A percentile compares a stretch with the other conserved stretches of the same genome.
Evolutionary conservation across 2,797 vertebrate species (phyloP).

Genomic region (Coreius guichenoti): DNA sequence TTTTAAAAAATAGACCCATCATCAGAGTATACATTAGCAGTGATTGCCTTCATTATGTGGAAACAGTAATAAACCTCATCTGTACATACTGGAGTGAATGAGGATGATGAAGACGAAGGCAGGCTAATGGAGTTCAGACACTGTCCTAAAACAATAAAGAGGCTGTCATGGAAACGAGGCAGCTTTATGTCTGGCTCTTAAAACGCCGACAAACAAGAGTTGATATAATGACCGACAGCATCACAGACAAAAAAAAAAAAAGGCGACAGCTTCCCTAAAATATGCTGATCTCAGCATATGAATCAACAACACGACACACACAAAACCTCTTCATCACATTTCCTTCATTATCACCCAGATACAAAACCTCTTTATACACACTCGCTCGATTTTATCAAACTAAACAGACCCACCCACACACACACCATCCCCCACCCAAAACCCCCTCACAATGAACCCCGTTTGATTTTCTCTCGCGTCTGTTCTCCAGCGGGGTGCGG

Average conservation of each 20-base stretch:
- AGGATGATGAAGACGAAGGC: not conserved
- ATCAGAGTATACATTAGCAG: conserved; percentile 65
- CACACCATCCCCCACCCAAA: not conserved
- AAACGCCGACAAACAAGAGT: not conserved
- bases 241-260: not conserved
- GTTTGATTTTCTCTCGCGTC: not conserved
- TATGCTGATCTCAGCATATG: conserved; percentile 28
- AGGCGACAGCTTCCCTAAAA: not conserved
- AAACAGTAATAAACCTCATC: not conserved
- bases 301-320: not conserved
- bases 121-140: conserved; percentile 48
- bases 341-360: not conserved
- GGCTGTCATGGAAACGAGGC: conserved; percentile 67
- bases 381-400: not conserved
- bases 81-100: conserved; percentile 29
- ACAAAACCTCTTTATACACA: conserved; percentile 10
- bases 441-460: conserved; percentile 10
- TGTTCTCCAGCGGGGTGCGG: conserved; percentile 64
- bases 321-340: not conserved
- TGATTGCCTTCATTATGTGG: conserved; percentile 64
- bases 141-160: conserved; percentile 62
- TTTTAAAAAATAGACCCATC: conserved; percentile 68
- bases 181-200: not conserved
- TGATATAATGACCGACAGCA: not conserved
- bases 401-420: not conserved